Evolutionary conservation across 2,888 invertebrate genomes (phyloP).

Genomic region (Trichogramma evanescens): DNA sequence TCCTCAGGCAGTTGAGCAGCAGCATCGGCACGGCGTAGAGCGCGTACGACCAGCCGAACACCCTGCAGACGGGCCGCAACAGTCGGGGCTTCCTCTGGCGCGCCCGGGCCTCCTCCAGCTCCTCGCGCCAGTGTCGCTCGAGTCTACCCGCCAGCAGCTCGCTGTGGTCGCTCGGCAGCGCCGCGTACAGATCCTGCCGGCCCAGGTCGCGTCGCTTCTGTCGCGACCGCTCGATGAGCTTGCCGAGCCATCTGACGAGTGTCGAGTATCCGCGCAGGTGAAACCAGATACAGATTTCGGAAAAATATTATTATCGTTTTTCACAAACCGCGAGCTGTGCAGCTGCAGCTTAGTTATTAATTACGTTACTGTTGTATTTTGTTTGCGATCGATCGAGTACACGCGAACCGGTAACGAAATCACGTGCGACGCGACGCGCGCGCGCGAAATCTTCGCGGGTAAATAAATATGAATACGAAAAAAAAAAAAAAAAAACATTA

Average conservation of each 20-base stretch:
- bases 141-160: conserved; percentile 59
- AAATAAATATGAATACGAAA: not conserved
- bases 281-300: not conserved
- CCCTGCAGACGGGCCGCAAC: conserved; percentile 54
- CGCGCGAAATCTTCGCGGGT: no score
- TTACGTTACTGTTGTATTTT: not conserved
- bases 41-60: conserved; percentile 57
- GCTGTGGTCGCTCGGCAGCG: conserved; percentile 57
- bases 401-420: no score
- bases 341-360: not conserved
- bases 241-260: conserved; percentile 59
- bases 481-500: not conserved
- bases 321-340: not conserved
- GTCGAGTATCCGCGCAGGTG: no score
- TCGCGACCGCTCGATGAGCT: conserved; percentile 51
- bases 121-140: conserved; percentile 60
- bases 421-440: no score
- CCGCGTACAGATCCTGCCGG: conserved; percentile 60
- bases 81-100: conserved; percentile 55
- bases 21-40: conserved; percentile 55
- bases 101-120: conserved; percentile 50
- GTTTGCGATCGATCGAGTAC: no score
- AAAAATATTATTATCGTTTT: not conserved
- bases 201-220: conserved; percentile 60
- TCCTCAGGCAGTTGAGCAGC: conserved; percentile 56